A percentile compares a stretch with the other conserved stretches of the same genome.
phyloP scores from a whole-genome alignment of 35 echinoderm and acorn worm species.

The Patiria miniata region DNA sequence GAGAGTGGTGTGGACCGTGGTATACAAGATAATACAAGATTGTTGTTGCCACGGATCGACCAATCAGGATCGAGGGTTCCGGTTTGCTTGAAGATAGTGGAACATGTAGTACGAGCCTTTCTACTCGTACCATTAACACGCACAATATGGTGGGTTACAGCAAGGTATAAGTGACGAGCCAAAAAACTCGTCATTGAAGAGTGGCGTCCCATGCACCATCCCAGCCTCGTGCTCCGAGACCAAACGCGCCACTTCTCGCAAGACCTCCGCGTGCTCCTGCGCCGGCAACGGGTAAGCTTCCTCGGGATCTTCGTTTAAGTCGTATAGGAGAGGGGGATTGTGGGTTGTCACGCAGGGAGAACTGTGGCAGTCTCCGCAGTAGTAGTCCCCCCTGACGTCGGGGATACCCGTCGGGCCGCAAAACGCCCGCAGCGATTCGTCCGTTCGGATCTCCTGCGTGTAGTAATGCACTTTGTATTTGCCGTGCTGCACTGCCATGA shows the following conservation, averaged over 20 bases:
- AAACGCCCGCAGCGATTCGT: conserved; percentile 14
- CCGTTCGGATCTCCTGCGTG: conserved; percentile 38
- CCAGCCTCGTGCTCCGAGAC: conserved; percentile 38
- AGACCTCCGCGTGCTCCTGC: conserved; percentile 17
- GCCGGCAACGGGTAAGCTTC: conserved; percentile 61
- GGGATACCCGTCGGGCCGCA: background rate
- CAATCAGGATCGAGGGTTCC: no score
- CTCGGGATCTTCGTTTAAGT: conserved; percentile 75
- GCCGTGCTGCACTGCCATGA: conserved; percentile 77
- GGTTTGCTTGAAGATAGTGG: no score
- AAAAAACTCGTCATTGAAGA: conserved; percentile 21
- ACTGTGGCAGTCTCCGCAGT: conserved; percentile 55
- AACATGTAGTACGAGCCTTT: no score
- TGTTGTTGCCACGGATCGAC: no score
- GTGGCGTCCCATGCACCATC: conserved; percentile 32
- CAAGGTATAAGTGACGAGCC: conserved; percentile 49
- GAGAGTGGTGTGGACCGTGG: no score
- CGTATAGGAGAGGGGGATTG: conserved; percentile 73
- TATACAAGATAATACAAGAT: no score
- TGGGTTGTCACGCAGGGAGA: conserved; percentile 60
- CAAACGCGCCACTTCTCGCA: conserved; percentile 44
- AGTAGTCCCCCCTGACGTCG: conserved; percentile 2
- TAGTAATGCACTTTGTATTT: conserved; percentile 69
- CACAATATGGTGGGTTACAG: conserved; percentile 89
- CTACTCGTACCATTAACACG: no score